Base-by-base conservation (phyloP, 1,140 invertebrate genomes). In the Diorhabda elongata region DNA sequence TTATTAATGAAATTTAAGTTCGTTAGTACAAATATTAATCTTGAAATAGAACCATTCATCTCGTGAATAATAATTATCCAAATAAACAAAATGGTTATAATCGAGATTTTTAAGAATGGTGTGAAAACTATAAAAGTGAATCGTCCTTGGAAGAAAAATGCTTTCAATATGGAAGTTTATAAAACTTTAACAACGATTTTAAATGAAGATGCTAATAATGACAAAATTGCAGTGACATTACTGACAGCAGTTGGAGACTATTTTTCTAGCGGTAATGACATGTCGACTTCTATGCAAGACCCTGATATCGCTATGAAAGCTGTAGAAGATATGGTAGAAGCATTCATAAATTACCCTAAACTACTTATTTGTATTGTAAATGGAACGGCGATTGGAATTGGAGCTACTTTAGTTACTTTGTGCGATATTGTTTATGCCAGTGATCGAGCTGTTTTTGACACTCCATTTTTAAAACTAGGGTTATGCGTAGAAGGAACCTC, bases 351-450 rank as follows among this genome's bases (percentile, higher is more conserved):
- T 69, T 97, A 93, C 79, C 91, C 94, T 0, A 98, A 98, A 82
- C 84, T 96, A 26, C 78, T 99, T 58, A 86, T 98, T 68, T 92
- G 89, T 52, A 82, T 97, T 58, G 89, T 98, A 1, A 97, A 98
- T 87, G 97, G 96, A 47, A 94, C 93, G 61, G 94, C 96, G n/a
- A 87, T 98, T 70, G 97, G 97, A 26, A 89, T 98, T 72, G 90
- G 89, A 61, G 90, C 90, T 0, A 98, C 96, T 5, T 88, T 90
- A 0, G 81, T 96, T 41, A 88, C 87, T 6, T 83, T 98, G 1
- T 98, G 89, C 87, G 97, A 99, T 84, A 84, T 92, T 61, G 90
- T 98, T 42, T 96, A 93, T 83, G 92, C 94, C 57, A 89, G 89
- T n/a, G 88, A 94, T 68, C 88, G 80, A 69, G 92, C 95, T 9